phyloP scores from a whole-genome alignment of 2,797 vertebrate species.

The Chiropotes sagulatus region DNA sequence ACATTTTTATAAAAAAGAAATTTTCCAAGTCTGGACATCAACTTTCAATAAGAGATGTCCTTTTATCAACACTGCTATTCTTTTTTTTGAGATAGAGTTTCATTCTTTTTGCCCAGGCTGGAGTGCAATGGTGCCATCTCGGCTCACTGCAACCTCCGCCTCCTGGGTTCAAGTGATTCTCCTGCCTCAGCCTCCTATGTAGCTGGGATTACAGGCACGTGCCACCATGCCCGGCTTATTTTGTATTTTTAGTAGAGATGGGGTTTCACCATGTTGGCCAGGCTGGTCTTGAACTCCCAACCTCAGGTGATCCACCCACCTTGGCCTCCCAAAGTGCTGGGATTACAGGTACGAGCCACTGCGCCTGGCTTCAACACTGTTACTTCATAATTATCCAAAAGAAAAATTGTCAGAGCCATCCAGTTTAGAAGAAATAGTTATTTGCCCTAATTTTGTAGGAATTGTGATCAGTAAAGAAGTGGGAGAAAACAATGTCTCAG shows the following conservation, averaged over 20 bases:
- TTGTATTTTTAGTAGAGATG: not conserved
- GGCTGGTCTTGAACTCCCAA: not conserved
- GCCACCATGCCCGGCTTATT: not conserved
- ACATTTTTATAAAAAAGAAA: not conserved
- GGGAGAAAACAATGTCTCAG: not conserved
- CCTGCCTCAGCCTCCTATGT: not conserved
- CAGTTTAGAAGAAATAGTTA: conserved; percentile 12
- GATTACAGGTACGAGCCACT: not conserved
- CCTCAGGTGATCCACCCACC: not conserved
- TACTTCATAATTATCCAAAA: conserved; percentile 53
- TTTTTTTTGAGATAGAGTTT: not conserved
- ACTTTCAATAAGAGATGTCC: conserved; percentile 36
- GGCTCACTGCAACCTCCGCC: not conserved
- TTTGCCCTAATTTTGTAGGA: conserved; percentile 34
- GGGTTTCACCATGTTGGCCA: not conserved
- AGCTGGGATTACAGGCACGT: not conserved
- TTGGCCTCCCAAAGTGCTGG: not conserved
- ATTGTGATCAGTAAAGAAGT: conserved; percentile 4
- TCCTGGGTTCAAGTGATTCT: not conserved
- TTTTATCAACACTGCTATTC: conserved; percentile 28
- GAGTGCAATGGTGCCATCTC: not conserved
- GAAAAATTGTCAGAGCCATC: not conserved
- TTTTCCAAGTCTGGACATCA: conserved; percentile 26
- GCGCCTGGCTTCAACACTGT: not conserved
- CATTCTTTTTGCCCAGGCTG: not conserved